These are phyloP conservation scores for Pogonognathellus flavescens DNA, from an alignment of 1,140 invertebrate genomes.

Conservation along the genomic window DNA sequence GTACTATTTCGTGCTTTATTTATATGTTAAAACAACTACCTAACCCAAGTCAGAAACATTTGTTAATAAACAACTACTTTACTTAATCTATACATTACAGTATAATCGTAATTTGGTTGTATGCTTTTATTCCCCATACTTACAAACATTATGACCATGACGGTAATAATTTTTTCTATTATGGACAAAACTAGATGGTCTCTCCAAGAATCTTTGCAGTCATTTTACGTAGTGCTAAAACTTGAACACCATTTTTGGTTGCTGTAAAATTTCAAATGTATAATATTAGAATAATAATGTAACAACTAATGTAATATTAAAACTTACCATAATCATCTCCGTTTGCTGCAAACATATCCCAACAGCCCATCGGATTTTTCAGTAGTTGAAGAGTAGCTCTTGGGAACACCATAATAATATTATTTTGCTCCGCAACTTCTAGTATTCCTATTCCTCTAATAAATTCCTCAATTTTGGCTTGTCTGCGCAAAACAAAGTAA, in stretches of 20 bases:
- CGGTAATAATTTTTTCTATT: too few species aligned
- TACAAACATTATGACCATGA: too few species aligned
- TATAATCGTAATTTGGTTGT: too few species aligned
- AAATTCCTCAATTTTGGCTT: constrained; percentile 32
- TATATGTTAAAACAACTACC: too few species aligned
- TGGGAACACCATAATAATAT: constrained; percentile 45
- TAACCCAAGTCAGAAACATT: too few species aligned
- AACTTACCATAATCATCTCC: constrained; percentile 43
- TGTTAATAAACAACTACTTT: too few species aligned
- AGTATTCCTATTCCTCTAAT: constrained; percentile 30
- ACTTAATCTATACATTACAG: too few species aligned
- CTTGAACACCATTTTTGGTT: constrained; percentile 52
- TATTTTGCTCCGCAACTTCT: constrained; percentile 49
- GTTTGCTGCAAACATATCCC: constrained; percentile 48
- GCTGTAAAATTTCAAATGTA: constrained; percentile 24
- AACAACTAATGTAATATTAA: too few species aligned
- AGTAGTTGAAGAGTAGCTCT: neutral
- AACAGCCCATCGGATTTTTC: constrained; percentile 45
- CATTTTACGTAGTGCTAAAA: constrained; percentile 40
- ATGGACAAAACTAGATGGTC: neutral
- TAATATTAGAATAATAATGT: too few species aligned
- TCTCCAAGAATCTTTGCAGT: constrained; percentile 30
- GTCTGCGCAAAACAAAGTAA: too few species aligned
- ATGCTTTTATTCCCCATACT: too few species aligned
- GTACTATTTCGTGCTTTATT: neutral